Evolutionary conservation across 2,797 vertebrate genomes (phyloP).

Genomic region (Microctenopoma lineatum): DNA sequence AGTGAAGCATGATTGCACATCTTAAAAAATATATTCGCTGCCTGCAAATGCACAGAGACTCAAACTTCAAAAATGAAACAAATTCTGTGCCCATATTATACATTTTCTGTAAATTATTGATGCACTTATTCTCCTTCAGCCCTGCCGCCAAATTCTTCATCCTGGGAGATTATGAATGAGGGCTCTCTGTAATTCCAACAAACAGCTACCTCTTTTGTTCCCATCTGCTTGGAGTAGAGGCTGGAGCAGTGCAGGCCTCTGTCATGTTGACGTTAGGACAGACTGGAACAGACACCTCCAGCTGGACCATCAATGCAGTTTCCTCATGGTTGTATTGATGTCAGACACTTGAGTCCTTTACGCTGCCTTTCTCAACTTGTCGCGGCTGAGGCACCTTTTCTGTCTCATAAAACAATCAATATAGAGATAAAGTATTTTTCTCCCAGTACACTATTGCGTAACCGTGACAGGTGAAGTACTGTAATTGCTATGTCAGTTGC

Average conservation of each 20-base stretch:
- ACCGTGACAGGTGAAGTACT: conserved; percentile 24
- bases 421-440: conserved; percentile 39
- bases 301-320: conserved; percentile 56
- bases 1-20: conserved; percentile 16
- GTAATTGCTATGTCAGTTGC: conserved; percentile 44
- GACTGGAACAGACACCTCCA: conserved; percentile 71
- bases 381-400: conserved; percentile 16
- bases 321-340: conserved; percentile 41
- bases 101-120: conserved; percentile 78
- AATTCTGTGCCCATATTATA: conserved; percentile 68
- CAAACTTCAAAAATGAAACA: conserved; percentile 19
- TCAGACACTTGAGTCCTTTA: conserved; percentile 52
- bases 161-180: conserved; percentile 73
- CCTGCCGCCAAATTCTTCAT: conserved; percentile 58
- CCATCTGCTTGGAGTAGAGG: conserved; percentile 64
- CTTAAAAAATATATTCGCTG: conserved; percentile 23
- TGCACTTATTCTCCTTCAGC: conserved; percentile 44
- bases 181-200: conserved; percentile 73
- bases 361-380: neutral
- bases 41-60: conserved; percentile 35
- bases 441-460: conserved; percentile 42
- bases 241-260: conserved; percentile 13
- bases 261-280: conserved; percentile 59
- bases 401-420: conserved; percentile 40
- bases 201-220: conserved; percentile 76